Conservation (phyloP, 2,888 invertebrate genomes). For the Altica lythri region DNA sequence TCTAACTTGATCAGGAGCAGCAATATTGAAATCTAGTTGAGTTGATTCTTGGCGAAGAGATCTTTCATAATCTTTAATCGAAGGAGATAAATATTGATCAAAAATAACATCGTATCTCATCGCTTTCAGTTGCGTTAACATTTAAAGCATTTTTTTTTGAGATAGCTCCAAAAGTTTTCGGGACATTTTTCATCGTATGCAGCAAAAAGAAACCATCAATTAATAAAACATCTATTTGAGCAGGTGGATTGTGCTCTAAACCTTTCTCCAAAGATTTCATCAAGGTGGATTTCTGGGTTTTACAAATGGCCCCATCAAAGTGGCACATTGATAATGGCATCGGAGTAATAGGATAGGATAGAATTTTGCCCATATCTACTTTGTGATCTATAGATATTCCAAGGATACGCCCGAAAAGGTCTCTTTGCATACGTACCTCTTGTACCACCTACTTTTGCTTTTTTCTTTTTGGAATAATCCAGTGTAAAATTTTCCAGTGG, state of each 20-base stretch:
- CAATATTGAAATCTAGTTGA: background rate
- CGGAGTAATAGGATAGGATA: slow-evolving; percentile 45
- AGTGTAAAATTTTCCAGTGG: slow-evolving; percentile 38
- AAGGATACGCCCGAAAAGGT: slow-evolving; percentile 24
- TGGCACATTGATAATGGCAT: slow-evolving; percentile 45
- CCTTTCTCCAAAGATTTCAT: too few species aligned
- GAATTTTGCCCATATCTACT: slow-evolving; percentile 36
- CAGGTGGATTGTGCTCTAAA: slow-evolving; percentile 28
- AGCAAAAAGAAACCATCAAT: slow-evolving; percentile 47
- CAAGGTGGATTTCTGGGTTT: slow-evolving; percentile 45
- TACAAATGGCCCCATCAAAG: slow-evolving; percentile 26
- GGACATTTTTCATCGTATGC: slow-evolving; percentile 45
- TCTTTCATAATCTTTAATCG: slow-evolving; percentile 38
- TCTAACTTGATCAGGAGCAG: background rate
- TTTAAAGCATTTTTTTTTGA: slow-evolving; percentile 42
- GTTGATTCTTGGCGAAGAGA: slow-evolving; percentile 31
- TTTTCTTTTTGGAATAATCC: slow-evolving; percentile 34
- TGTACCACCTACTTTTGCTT: slow-evolving; percentile 34
- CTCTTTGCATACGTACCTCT: slow-evolving; percentile 9
- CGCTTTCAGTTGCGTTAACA: slow-evolving; percentile 29
- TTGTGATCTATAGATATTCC: slow-evolving; percentile 28
- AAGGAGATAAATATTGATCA: slow-evolving; percentile 36
- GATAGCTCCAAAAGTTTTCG: slow-evolving; percentile 45
- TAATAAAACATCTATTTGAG: slow-evolving; percentile 34
- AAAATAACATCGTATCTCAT: slow-evolving; percentile 36